A percentile compares a stretch with the other conserved stretches of the same genome.
phyloP scores from a whole-genome alignment of 35 echinoderm and acorn worm genomes.

The Apostichopus californicus region DNA sequence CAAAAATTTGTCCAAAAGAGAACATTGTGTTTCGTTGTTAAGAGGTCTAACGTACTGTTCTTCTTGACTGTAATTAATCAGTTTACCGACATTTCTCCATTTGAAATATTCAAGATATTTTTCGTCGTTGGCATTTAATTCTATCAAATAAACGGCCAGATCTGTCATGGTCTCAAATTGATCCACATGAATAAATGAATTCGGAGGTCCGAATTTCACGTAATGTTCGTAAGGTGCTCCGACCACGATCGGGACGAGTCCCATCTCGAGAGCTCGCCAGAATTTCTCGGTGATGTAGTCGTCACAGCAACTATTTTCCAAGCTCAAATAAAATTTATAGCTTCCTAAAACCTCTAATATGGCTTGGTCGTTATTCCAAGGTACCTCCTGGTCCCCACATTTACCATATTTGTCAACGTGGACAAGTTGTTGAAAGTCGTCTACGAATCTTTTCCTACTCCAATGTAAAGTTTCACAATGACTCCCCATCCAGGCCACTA shows the following conservation, averaged over 20 bases:
- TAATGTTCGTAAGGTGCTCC: constrained; percentile 47
- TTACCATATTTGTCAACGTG: constrained; percentile 62
- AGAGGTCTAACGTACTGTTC: constrained; percentile 32
- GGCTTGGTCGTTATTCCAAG: constrained; percentile 24
- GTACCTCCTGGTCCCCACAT: constrained; percentile 46
- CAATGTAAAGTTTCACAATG: constrained; percentile 61
- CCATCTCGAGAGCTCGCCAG: constrained; percentile 32
- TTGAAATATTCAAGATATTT: constrained; percentile 54
- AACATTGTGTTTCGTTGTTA: constrained; percentile 4
- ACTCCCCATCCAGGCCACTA: constrained; percentile 62
- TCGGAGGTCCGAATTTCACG: constrained; percentile 25
- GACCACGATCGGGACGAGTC: constrained; percentile 32
- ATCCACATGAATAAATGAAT: constrained; percentile 44
- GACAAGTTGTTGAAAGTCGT: constrained; percentile 45
- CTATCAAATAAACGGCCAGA: constrained; percentile 33
- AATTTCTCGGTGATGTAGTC: constrained; percentile 80
- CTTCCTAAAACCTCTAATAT: constrained; percentile 22
- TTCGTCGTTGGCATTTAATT: constrained; percentile 38
- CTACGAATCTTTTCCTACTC: constrained; percentile 57
- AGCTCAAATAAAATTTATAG: constrained; percentile 62
- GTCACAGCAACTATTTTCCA: constrained; percentile 68
- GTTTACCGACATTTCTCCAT: constrained; percentile 29
- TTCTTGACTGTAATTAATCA: constrained; percentile 10
- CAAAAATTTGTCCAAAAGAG: constrained; percentile 4
- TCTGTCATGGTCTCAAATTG: constrained; percentile 35